Percentiles rank a stretch among this genome's conserved stretches.
These are phyloP conservation scores for Choloepus hoffmanni DNA, from an alignment of 2,113 vertebrate genomes.

Conservation along the genomic window DNA sequence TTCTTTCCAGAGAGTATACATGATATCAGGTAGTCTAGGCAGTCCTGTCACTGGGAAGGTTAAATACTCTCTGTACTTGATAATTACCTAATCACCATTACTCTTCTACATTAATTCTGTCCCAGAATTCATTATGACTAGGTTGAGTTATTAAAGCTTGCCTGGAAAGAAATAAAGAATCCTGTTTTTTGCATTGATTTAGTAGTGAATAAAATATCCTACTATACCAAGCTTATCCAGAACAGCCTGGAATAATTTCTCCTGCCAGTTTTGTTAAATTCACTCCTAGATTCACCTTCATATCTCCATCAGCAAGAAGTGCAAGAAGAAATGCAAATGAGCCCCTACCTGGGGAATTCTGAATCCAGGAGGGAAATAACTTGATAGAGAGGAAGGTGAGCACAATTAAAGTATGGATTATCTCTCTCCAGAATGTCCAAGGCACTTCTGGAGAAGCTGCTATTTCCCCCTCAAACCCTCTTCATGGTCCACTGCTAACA, in stretches of 20 bases:
- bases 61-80: conserved; percentile 87
- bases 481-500: background rate
- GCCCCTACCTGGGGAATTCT: background rate
- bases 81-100: conserved; percentile 90
- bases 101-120: conserved; percentile 86
- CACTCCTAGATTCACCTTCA: background rate
- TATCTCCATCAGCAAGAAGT: background rate
- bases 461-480: background rate
- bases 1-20: conserved; percentile 85
- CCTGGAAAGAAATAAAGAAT: conserved; percentile 75
- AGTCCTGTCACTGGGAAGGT: conserved; percentile 86
- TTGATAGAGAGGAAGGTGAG: background rate
- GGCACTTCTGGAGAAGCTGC: background rate
- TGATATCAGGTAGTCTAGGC: conserved; percentile 86
- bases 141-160: conserved; percentile 71
- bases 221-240: fast-evolving
- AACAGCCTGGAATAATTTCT: background rate
- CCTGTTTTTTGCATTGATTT: conserved; percentile 73
- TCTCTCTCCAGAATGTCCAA: background rate
- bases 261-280: background rate
- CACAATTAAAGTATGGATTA: background rate
- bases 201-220: background rate
- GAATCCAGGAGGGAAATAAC: background rate
- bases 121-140: conserved; percentile 83
- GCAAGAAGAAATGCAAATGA: conserved; percentile 29